phyloP scores from a whole-genome alignment of 2,888 invertebrate species.

The Strigamia maritima region DNA sequence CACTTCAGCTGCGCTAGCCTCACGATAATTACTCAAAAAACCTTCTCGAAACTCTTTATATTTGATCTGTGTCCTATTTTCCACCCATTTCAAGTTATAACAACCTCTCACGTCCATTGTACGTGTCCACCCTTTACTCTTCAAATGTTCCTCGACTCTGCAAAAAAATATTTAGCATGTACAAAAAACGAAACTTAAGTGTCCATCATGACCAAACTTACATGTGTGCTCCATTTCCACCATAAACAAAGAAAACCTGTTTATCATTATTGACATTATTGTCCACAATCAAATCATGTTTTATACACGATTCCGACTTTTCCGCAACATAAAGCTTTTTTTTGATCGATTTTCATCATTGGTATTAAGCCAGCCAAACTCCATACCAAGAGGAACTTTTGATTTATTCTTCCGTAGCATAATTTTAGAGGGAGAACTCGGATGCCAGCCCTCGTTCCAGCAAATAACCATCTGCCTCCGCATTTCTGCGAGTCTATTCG shows the following conservation, averaged over 20 bases:
- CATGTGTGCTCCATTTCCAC: not conserved
- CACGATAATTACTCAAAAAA: not conserved
- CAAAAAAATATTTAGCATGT: no score
- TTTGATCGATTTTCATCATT: not conserved
- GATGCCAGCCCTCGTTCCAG: no score
- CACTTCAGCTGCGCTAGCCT: not conserved
- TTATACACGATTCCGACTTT: not conserved
- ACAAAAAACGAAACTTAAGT: no score
- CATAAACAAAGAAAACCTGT: not conserved
- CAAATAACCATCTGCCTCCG: not conserved
- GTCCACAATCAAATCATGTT: not conserved
- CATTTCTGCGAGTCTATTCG: not conserved
- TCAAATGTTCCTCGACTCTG: not conserved
- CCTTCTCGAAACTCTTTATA: slow-evolving; percentile 17
- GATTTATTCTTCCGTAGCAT: not conserved
- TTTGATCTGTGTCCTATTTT: not conserved
- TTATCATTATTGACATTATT: not conserved
- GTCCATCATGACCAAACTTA: no score
- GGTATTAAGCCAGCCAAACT: not conserved
- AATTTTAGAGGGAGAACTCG: not conserved
- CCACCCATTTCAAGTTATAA: slow-evolving; percentile 24
- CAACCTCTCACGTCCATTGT: not conserved
- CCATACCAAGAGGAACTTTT: not conserved
- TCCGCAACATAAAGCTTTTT: not conserved
- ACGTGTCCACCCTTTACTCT: not conserved